Evolutionary conservation across 53 echinoderm and acorn worm species (phyloP).

Genomic region (Stichopus horrens): DNA sequence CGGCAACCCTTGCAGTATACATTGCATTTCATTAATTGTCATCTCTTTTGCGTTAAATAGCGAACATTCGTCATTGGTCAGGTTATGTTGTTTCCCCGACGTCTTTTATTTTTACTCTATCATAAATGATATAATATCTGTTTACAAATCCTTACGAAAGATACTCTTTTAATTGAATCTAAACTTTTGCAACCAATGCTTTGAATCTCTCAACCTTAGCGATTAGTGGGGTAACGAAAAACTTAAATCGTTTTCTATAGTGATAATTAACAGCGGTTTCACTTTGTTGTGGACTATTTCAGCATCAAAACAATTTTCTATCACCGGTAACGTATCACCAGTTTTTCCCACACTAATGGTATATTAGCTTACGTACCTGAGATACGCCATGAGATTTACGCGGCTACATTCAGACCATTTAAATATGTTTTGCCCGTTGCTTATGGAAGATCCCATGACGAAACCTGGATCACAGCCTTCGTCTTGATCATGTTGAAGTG

Average conservation of each 20-base stretch:
- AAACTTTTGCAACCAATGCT: too few relatives aligned
- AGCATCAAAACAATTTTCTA: background rate
- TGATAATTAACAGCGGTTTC: background rate
- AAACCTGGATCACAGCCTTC: constrained; percentile 13
- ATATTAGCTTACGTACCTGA: constrained; percentile 2
- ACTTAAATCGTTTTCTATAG: background rate
- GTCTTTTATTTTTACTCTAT: too few relatives aligned
- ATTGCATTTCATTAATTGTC: too few relatives aligned
- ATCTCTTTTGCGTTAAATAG: too few relatives aligned
- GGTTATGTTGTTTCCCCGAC: too few relatives aligned
- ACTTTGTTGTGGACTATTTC: background rate
- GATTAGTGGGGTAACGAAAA: background rate
- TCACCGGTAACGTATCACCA: background rate
- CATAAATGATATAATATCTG: too few relatives aligned
- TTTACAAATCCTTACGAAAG: too few relatives aligned
- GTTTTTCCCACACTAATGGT: background rate
- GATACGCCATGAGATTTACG: constrained; percentile 14
- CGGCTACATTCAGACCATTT: constrained; percentile 38
- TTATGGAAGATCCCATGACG: constrained; percentile 8
- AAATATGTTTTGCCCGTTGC: constrained; percentile 27
- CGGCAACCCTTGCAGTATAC: background rate
- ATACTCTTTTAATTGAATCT: too few relatives aligned
- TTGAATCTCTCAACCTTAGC: too few relatives aligned
- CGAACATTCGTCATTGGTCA: too few relatives aligned
- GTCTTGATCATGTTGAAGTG: constrained; percentile 26